Conservation (phyloP, 2,113 vertebrate genomes). For the Gopherus flavomarginatus region DNA sequence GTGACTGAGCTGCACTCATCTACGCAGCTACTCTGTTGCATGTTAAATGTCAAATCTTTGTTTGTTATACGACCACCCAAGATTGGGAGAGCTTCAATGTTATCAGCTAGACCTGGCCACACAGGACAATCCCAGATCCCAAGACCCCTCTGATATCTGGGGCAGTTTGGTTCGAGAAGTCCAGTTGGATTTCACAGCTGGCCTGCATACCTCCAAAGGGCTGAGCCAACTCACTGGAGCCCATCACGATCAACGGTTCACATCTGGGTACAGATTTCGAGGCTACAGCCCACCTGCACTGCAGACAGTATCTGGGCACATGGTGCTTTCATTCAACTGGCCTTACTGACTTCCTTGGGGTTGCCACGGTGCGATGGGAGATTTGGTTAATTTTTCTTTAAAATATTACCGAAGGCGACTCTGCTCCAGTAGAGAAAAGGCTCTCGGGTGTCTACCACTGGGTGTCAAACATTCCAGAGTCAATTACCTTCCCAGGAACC, state of each 20-base stretch:
- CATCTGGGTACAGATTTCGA: not conserved
- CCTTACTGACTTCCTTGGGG: not conserved
- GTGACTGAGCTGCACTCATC: not conserved
- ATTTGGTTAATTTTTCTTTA: not conserved
- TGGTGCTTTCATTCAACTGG: not conserved
- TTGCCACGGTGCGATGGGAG: not conserved
- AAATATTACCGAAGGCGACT: not conserved
- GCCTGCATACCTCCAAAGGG: not conserved
- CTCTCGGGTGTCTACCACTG: not conserved
- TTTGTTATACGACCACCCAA: not conserved
- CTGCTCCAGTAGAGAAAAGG: not conserved
- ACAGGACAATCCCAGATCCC: not conserved
- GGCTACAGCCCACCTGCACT: too few species aligned
- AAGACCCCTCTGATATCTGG: not conserved
- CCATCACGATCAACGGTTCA: not conserved
- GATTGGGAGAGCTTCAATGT: not conserved
- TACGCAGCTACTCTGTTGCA: not conserved
- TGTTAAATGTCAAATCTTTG: not conserved
- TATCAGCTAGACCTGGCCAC: not conserved
- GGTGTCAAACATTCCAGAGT: not conserved
- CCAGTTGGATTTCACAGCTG: not conserved
- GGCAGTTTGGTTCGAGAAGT: not conserved
- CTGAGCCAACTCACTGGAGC: not conserved
- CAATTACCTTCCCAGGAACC: accelerated
- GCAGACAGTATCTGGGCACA: not conserved